Evolutionary conservation across 1,140 invertebrate species (phyloP), one percentile per base, ranked within the genome.

Genomic region (Oryzaephilus surinamensis): DNA sequence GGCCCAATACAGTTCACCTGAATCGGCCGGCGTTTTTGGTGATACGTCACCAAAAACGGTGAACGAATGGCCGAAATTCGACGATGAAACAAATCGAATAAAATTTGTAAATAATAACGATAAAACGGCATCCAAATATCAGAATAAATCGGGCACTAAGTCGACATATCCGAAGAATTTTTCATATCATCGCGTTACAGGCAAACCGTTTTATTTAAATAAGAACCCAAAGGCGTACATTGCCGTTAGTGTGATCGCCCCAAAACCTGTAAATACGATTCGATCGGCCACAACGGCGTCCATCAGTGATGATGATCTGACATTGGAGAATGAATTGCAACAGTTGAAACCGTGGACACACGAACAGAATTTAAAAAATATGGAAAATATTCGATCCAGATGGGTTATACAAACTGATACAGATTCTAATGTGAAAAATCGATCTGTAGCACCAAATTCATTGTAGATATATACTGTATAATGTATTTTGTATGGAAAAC

Each of bases 211-310:
- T 5, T 48, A 50, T 43, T 16, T 52, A 14, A 52, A 52, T 29
- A 58, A 56, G 32, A 57, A 48, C 32, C 54, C 55, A 4, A 60
- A 55, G 38, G 60, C 60, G 8, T 62, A 62, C 37, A 60, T 62
- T 14, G 58, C 60, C 10, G 58, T 62, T 13, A 61, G 58, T 2
- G 55, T 59, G 3, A 57, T 62, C 32, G 57, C 58, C 21, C 56
- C 58, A 15, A 60, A 59, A 47, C 32, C 48, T 15, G 38, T 45
- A 6, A 37, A 30, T 11, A 11, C n/a, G n/a, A n/a, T n/a, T n/a
- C n/a, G n/a, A n/a, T n/a, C n/a, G n/a, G n/a, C n/a, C n/a, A n/a
- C n/a, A n/a, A n/a, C n/a, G 8, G 11, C 37, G 3, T 20, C 18
- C 8, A 20, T 24, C 11, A 40, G 31, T 5, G 47, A 54, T 10